phyloP scores from a whole-genome alignment of 2,113 vertebrate genomes.

The Ciconia stormi region DNA sequence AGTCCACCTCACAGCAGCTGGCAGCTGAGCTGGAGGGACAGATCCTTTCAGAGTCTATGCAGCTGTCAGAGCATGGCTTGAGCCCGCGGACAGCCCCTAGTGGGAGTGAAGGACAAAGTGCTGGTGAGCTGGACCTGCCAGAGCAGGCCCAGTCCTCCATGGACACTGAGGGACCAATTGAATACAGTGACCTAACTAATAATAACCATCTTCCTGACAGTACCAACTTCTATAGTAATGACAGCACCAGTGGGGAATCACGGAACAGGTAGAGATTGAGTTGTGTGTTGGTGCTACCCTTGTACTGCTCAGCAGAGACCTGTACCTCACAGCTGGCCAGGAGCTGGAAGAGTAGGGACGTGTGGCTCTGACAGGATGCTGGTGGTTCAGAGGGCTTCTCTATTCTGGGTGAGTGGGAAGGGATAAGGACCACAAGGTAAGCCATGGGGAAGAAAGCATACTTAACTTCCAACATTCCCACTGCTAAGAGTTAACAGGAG shows the following conservation, averaged over 20 bases:
- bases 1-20: constrained; percentile 70
- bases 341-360: constrained; percentile 52
- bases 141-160: constrained; percentile 66
- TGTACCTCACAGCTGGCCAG: constrained; percentile 77
- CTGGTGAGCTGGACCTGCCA: constrained; percentile 51
- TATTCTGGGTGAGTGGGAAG: neutral
- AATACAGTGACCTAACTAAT: constrained; percentile 73
- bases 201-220: constrained; percentile 70
- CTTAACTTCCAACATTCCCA: constrained; percentile 31
- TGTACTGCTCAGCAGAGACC: constrained; percentile 73
- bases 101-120: constrained; percentile 63
- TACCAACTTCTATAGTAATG: constrained; percentile 67
- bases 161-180: constrained; percentile 75
- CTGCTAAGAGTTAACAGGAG: constrained; percentile 38
- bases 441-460: neutral
- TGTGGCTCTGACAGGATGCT: constrained; percentile 19
- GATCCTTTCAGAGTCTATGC: constrained; percentile 56
- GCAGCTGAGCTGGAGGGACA: constrained; percentile 66
- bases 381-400: constrained; percentile 26
- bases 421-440: constrained; percentile 8
- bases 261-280: constrained; percentile 78
- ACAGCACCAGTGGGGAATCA: constrained; percentile 72
- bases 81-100: constrained; percentile 67
- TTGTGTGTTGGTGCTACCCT: constrained; percentile 69
- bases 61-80: constrained; percentile 62